Evolutionary conservation across 2,797 vertebrate genomes (phyloP).

Genomic region (Taenioides sp.): DNA sequence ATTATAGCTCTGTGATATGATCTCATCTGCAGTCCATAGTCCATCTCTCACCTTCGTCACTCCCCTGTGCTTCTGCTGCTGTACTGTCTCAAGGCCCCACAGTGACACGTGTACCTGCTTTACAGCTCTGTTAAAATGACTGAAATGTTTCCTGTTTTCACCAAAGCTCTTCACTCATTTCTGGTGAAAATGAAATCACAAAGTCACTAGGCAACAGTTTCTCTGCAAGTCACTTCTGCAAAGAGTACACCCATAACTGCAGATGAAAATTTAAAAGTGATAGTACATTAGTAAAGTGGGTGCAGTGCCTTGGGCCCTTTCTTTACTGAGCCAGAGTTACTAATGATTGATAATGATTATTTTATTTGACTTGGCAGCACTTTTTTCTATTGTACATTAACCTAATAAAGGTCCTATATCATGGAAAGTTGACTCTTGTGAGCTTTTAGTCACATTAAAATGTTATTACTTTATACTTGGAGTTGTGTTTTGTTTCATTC

Average conservation of each 20-base stretch:
- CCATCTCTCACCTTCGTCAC: conserved; percentile 9
- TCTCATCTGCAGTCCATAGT: conserved; percentile 26
- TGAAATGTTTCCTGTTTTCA: conserved; percentile 12
- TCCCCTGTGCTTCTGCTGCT: conserved; percentile 14
- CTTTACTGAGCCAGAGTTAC: neutral
- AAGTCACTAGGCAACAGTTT: conserved; percentile 4
- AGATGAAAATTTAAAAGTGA: too few relatives aligned
- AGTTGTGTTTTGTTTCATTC: too few relatives aligned
- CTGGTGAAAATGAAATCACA: conserved; percentile 27
- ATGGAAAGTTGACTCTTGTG: too few relatives aligned
- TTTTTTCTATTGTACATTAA: too few relatives aligned
- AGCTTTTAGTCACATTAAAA: too few relatives aligned
- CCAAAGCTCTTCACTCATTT: conserved; percentile 17
- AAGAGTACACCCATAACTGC: neutral
- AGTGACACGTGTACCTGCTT: neutral
- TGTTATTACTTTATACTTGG: too few relatives aligned
- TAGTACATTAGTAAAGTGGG: neutral
- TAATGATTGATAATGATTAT: too few relatives aligned
- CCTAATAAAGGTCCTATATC: too few relatives aligned
- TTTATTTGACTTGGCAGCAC: too few relatives aligned
- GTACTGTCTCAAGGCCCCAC: neutral
- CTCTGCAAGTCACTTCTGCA: neutral
- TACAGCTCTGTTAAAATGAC: neutral
- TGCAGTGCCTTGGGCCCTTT: neutral
- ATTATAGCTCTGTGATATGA: conserved; percentile 17